phyloP scores from a whole-genome alignment of 2,113 vertebrate genomes.

The Suricata suricatta region DNA sequence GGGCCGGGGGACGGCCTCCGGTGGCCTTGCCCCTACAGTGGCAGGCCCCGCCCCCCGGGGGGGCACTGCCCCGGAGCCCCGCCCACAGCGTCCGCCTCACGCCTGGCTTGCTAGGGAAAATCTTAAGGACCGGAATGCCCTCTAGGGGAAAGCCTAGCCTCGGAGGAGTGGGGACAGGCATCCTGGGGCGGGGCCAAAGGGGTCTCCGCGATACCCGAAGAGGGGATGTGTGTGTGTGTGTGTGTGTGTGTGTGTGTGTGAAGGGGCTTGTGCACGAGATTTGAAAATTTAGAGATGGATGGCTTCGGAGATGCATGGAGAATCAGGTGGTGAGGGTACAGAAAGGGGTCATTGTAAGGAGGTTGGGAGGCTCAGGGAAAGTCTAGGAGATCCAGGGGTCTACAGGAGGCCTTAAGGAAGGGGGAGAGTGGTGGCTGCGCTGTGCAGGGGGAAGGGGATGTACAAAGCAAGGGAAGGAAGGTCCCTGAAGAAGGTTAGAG shows the following conservation, averaged over 20 bases:
- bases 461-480: not conserved
- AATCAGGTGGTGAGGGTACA: too few species aligned
- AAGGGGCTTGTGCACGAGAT: not conserved
- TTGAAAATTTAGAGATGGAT: not conserved
- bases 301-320: not conserved
- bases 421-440: not conserved
- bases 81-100: not conserved
- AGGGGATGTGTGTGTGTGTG: not conserved
- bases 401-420: not conserved
- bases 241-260: not conserved
- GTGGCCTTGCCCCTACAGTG: not conserved
- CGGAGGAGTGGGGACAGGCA: not conserved
- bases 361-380: not conserved
- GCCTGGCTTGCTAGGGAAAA: not conserved
- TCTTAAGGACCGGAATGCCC: too few species aligned
- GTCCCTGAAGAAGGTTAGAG: not conserved
- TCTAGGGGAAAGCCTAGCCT: not conserved
- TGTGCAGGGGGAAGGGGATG: not conserved
- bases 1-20: not conserved
- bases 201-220: not conserved
- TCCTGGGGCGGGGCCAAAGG: too few species aligned
- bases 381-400: not conserved
- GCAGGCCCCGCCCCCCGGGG: not conserved
- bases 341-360: not conserved
- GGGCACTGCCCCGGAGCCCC: not conserved